Percentiles rank a stretch among this genome's conserved stretches.
Conservation (phyloP, 2,888 invertebrate genomes). For the Zhuqinia jingwanae region DNA sequence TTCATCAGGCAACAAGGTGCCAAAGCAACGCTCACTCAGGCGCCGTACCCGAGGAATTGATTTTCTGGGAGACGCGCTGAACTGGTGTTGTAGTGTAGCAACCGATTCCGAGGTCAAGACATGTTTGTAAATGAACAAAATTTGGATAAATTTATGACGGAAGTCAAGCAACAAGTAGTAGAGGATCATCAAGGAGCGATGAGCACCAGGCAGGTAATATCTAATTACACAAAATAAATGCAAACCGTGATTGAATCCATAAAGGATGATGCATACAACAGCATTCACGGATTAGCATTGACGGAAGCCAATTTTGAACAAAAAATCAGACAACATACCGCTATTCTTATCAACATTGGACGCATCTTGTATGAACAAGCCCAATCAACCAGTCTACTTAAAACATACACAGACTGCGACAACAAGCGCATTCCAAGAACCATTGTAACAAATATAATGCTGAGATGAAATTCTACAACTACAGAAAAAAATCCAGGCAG, state of each 20-base stretch:
- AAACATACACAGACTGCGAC: background rate
- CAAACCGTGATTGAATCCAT: background rate
- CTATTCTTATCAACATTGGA: background rate
- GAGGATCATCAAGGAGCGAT: background rate
- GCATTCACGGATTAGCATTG: background rate
- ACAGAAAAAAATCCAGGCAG: background rate
- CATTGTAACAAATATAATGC: background rate
- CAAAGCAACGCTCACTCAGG: too few relatives aligned
- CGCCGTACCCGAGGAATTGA: background rate
- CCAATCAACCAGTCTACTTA: background rate
- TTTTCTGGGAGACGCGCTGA: background rate
- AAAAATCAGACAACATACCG: background rate
- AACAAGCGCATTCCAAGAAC: background rate
- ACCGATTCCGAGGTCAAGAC: background rate
- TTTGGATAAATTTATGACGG: background rate
- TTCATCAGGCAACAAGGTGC: too few relatives aligned
- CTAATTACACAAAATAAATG: background rate
- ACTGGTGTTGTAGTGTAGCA: conserved; percentile 2
- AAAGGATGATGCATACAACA: background rate
- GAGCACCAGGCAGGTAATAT: background rate
- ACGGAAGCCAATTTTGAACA: background rate
- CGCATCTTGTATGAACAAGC: background rate
- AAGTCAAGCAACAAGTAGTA: background rate
- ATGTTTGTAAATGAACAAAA: conserved; percentile 31
- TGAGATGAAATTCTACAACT: background rate